Evolutionary conservation across 2,888 invertebrate species (phyloP).

Genomic region (Listrodromus nycthemerus): DNA sequence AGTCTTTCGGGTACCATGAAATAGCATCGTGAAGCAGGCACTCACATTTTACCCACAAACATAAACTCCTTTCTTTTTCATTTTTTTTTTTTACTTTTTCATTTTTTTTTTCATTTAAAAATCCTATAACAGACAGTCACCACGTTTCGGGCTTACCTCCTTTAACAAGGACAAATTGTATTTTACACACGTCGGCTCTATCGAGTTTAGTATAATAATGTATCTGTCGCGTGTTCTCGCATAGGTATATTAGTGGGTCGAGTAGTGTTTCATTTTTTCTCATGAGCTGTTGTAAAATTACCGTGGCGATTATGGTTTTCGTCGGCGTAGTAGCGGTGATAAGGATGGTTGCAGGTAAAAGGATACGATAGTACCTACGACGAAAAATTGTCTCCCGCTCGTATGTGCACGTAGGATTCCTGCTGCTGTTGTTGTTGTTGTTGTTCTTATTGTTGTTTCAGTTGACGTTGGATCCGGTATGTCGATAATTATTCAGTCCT

Average conservation of each 20-base stretch:
- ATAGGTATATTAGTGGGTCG: constrained; percentile 46
- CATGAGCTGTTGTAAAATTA: constrained; percentile 64
- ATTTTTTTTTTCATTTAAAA: constrained; percentile 59
- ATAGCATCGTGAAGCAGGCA: constrained; percentile 83
- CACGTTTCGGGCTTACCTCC: constrained; percentile 81
- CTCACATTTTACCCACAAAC: constrained; percentile 82
- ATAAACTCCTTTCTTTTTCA: constrained; percentile 80
- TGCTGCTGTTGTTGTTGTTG: constrained; percentile 44
- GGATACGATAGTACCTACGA: constrained; percentile 81
- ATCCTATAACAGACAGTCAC: constrained; percentile 83
- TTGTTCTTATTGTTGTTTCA: constrained; percentile 28
- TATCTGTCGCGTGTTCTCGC: constrained; percentile 65
- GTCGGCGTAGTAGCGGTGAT: constrained; percentile 68
- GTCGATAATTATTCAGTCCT: constrained; percentile 87
- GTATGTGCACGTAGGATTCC: constrained; percentile 77
- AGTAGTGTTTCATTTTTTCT: constrained; percentile 64
- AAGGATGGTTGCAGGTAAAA: constrained; percentile 76
- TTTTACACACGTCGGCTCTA: constrained; percentile 79
- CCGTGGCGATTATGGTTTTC: constrained; percentile 69
- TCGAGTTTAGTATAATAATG: constrained; percentile 62
- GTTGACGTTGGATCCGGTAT: constrained; percentile 67
- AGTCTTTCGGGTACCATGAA: constrained; percentile 77
- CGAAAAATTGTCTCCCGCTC: constrained; percentile 78
- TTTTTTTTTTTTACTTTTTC: constrained; percentile 26
- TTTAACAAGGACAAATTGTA: constrained; percentile 80